Evolutionary conservation across 1,140 invertebrate genomes (phyloP).

Genomic region (Pachypeltis micranthus): DNA sequence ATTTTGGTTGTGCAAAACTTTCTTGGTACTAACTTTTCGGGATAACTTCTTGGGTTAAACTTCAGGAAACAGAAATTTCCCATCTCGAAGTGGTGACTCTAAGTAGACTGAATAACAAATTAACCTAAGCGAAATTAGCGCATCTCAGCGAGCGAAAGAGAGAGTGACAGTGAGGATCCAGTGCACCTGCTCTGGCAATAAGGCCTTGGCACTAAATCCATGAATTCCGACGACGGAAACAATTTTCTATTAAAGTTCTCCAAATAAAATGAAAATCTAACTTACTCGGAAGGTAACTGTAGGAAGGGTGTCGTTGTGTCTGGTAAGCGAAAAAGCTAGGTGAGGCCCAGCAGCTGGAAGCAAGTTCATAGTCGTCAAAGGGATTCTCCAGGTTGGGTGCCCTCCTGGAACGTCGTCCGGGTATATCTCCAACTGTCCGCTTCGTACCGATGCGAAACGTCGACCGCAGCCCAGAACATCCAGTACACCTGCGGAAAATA

Average conservation of each 20-base stretch:
- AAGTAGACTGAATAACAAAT: no score
- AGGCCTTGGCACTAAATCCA: no score
- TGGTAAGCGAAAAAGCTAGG: constrained; percentile 26
- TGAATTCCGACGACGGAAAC: no score
- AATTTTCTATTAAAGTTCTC: constrained; percentile 2
- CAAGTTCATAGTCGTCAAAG: constrained; percentile 39
- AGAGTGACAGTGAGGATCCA: no score
- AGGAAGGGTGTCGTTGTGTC: constrained; percentile 23
- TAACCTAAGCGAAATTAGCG: no score
- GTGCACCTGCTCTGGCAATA: no score
- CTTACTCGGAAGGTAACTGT: constrained; percentile 27
- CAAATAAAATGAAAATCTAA: constrained; percentile 29
- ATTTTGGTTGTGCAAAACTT: no score
- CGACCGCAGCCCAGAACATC: constrained; percentile 35
- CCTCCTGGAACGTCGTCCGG: constrained; percentile 28
- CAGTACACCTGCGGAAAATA: constrained; percentile 39
- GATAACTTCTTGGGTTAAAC: no score
- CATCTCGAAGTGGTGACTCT: no score
- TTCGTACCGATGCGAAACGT: constrained; percentile 26
- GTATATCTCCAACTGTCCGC: constrained; percentile 29
- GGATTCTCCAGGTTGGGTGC: constrained; percentile 34
- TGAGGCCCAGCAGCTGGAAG: constrained; percentile 33
- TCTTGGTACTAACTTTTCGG: no score
- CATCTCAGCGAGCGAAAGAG: no score
- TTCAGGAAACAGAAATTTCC: no score